Evolutionary conservation across 2,888 invertebrate species (phyloP), one percentile per base, ranked within the genome.

Genomic region (Hybos culiciformis): DNA sequence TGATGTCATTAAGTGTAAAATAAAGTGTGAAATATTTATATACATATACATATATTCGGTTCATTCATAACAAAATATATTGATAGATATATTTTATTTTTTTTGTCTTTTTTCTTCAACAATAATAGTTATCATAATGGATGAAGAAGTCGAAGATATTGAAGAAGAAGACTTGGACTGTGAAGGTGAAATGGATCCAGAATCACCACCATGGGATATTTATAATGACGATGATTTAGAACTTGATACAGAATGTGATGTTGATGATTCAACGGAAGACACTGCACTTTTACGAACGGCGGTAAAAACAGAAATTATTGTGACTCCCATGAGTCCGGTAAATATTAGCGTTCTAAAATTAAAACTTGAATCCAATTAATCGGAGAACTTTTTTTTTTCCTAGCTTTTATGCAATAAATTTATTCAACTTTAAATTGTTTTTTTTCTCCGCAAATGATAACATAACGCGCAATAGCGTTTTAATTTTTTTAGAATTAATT

Each of bases 231-330:
- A 59, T 48, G 66, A 66, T 45, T 59, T 55, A 33, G 67, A 70
- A 54, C 66, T 62, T 42, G 68, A 67, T 48, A 62, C 61, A 34
- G 63, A 63, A 46, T 63, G 63, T 48, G 67, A 69, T 51, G 64
- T 66, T 51, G 70, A 70, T 53, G 69, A 68, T 52, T 67, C 66
- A 49, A 68, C 67, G 50, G 72, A 73, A 56, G 71, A 72, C 56
- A 72, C 72, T 47, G 72, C 73, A 42, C 63, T 74, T 51, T 59
- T 74, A 49, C 67, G 70, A 50, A 71, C 68, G 51, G 66, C 68
- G 51, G 62, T 67, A 46, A 59, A 59, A 56, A 69, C 70, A 40
- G 70, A 71, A 58, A 71, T 67, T 51, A 62, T 67, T 53, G 63
- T 67, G 50, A 67, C 67, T 56, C 67, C 67, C 51, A 66, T 67